Conservation (phyloP, 2,888 invertebrate species). For the Congeria kusceri region DNA sequence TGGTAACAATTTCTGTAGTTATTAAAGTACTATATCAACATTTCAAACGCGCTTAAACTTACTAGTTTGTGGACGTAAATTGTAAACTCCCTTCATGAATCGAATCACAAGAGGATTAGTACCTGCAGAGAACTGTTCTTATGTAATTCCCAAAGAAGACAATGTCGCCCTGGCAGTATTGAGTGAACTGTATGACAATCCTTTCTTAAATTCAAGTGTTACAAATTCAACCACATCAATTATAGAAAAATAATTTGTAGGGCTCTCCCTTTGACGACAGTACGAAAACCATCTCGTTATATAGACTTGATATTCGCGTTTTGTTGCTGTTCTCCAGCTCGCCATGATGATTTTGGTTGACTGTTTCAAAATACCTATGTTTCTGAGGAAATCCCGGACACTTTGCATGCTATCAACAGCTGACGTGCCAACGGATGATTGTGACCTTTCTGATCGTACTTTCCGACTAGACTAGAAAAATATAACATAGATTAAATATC, state of each 20-base stretch:
- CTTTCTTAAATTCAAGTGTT: slow-evolving; percentile 20
- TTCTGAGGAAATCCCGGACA: slow-evolving; percentile 40
- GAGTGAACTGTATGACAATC: slow-evolving; percentile 49
- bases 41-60: not conserved
- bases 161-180: slow-evolving; percentile 48
- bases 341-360: slow-evolving; percentile 45
- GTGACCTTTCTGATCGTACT: slow-evolving; percentile 30
- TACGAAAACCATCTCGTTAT: slow-evolving; percentile 58
- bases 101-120: slow-evolving; percentile 46
- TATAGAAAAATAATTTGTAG: slow-evolving; percentile 46
- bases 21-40: not conserved
- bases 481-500: not conserved
- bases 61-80: too few relatives aligned
- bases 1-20: slow-evolving; percentile 16
- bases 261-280: slow-evolving; percentile 49
- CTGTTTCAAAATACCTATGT: slow-evolving; percentile 31
- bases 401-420: slow-evolving; percentile 35
- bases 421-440: slow-evolving; percentile 27
- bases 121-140: slow-evolving; percentile 23
- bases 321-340: slow-evolving; percentile 54
- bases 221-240: slow-evolving; percentile 50
- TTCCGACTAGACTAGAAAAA: slow-evolving; percentile 43
- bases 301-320: slow-evolving; percentile 52
- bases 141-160: slow-evolving; percentile 37
- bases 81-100: slow-evolving; percentile 13